phyloP scores from a whole-genome alignment of 2,797 vertebrate genomes.

The Erethizon dorsatum region DNA sequence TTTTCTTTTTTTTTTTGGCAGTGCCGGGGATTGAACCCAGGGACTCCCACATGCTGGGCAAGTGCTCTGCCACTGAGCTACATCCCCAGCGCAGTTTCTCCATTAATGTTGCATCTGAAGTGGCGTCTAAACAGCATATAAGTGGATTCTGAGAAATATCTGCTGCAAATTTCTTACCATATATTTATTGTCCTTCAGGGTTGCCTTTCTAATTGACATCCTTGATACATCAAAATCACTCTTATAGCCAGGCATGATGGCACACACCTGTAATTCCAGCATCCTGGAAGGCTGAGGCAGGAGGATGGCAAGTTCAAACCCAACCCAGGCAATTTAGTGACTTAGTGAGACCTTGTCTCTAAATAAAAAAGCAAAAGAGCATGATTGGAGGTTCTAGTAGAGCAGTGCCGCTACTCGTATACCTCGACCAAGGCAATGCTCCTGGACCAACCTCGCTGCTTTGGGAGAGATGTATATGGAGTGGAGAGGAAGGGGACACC shows the following conservation, averaged over 20 bases:
- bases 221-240: background rate
- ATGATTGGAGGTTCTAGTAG: background rate
- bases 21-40: background rate
- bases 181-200: slow-evolving; percentile 90
- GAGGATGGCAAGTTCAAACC: background rate
- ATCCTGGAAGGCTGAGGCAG: background rate
- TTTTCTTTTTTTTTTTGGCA: background rate
- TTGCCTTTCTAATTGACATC: slow-evolving; percentile 90
- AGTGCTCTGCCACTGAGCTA: background rate
- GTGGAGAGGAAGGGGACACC: background rate
- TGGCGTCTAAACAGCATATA: background rate
- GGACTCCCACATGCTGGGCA: background rate
- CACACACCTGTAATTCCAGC: background rate
- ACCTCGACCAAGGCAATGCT: background rate
- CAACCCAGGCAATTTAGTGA: background rate
- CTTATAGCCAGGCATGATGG: background rate
- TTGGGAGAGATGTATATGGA: background rate
- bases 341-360: background rate
- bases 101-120: background rate
- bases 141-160: background rate
- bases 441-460: background rate
- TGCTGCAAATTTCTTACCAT: slow-evolving; percentile 55
- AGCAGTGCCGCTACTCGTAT: background rate
- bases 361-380: background rate
- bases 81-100: background rate